Base-by-base conservation (phyloP, 2,113 vertebrate species). In the Nibea coibor region DNA sequence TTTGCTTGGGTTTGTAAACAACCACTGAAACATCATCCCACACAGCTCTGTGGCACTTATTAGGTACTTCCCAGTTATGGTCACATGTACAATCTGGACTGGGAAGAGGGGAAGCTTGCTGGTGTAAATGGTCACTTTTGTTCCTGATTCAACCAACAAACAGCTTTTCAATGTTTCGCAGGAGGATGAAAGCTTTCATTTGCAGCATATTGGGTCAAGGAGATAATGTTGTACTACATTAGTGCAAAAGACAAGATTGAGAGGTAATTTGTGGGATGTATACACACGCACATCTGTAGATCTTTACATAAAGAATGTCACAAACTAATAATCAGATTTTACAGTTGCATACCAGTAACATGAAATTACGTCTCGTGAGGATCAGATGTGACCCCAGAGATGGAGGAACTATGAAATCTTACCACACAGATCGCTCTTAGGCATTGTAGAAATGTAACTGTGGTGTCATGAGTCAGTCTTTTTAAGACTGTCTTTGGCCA, bases 221-320 rank as follows among this genome's bases (percentile, higher is more conserved):
- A 53, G 78, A 56, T 61, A 14, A 57, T 11, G 74, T 75, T 61
- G 42, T 82, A 74, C 80, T 72, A 85, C 72, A 79, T 63, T 85
- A 87, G 93, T 94, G 91, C 92, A 94, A 93, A 90, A 88, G 51
- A 81, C 48, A 43, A 80, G 51, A 84, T 43, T 15, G 58, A 82
- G 92, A 93, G 90, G 91, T 93, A 81, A 88, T 82, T 47, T 83
- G 72, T 72, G 73, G 8, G 43, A 84, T 11, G 15, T 17, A 71
- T 8, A 75, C 1, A 58, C 42, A 79, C 24, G 24, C 24, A 26
- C 2, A 35, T 69, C 57, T 74, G 58, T 58, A 74, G n/a, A 75
- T 48, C 50, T 82, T 72, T 73, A 87, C 57, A 78, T 12, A 78
- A 39, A 72, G 2, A 51, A 50, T 45, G 24, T 35, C 16, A 58